Evolutionary conservation across 2,888 invertebrate species (phyloP).

Genomic region (Leucoma salicis): DNA sequence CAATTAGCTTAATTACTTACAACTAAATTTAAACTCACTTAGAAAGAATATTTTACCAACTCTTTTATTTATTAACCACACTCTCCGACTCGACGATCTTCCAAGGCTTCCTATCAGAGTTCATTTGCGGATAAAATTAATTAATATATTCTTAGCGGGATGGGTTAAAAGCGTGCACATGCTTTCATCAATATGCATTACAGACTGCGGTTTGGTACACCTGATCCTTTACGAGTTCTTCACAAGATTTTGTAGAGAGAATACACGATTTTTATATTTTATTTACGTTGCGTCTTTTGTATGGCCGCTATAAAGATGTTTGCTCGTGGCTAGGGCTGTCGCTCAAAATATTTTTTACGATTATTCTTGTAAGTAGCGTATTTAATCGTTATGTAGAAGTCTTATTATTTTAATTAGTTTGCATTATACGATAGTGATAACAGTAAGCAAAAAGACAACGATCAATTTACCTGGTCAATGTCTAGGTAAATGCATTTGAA

Average conservation of each 20-base stretch:
- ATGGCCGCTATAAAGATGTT: constrained; percentile 35
- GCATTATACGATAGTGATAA: too few relatives aligned
- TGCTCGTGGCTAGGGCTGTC: constrained; percentile 24
- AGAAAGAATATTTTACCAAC: too few relatives aligned
- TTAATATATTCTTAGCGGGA: constrained; percentile 24
- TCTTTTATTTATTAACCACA: constrained; percentile 21
- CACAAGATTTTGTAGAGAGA: constrained; percentile 13
- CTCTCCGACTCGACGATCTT: constrained; percentile 10
- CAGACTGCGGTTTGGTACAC: constrained; percentile 19
- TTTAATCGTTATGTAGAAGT: too few relatives aligned
- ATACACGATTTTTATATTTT: constrained; percentile 22
- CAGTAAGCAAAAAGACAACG: too few relatives aligned
- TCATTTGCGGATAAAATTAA: constrained; percentile 34
- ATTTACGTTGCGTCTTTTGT: constrained; percentile 28
- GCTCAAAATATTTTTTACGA: too few relatives aligned
- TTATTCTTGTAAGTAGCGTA: too few relatives aligned
- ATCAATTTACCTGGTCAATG: too few relatives aligned
- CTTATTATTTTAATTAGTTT: too few relatives aligned
- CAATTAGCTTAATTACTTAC: too few relatives aligned
- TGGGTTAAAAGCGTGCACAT: constrained; percentile 26
- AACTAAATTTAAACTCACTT: too few relatives aligned
- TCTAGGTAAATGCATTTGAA: not conserved
- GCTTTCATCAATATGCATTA: constrained; percentile 31
- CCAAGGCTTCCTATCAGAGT: constrained; percentile 27
- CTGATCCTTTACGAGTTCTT: constrained; percentile 29